These are phyloP conservation scores for Thalpophila matura DNA, from an alignment of 2,888 invertebrate genomes.

Conservation along the genomic window DNA sequence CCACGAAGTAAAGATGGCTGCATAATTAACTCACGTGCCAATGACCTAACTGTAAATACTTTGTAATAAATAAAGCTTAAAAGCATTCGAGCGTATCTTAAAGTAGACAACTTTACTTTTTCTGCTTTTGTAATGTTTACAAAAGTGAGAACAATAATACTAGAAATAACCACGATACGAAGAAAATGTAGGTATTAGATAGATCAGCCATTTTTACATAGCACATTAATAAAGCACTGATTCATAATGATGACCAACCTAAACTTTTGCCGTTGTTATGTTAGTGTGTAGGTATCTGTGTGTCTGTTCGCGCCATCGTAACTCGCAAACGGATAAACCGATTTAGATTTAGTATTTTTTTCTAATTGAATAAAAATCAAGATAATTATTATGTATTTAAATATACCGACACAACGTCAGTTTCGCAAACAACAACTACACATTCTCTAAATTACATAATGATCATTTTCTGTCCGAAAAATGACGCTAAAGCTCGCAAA, in stretches of 20 bases:
- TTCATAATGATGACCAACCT: no score
- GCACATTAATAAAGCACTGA: no score
- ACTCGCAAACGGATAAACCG: no score
- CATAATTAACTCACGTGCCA: slow-evolving; percentile 63
- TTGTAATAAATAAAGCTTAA: slow-evolving; percentile 34
- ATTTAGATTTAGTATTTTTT: no score
- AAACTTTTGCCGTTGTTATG: no score
- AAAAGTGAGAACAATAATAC: neutral
- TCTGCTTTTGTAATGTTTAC: neutral
- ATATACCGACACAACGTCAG: neutral
- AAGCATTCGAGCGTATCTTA: slow-evolving; percentile 21
- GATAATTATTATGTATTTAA: no score
- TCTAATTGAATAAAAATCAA: slow-evolving; percentile 1
- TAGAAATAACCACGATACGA: neutral
- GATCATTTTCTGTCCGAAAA: neutral
- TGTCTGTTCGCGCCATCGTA: no score
- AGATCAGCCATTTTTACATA: no score
- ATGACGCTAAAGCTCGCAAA: neutral
- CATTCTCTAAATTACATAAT: slow-evolving; percentile 33
- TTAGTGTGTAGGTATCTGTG: no score
- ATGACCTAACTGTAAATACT: slow-evolving; percentile 63
- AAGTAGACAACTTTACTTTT: neutral
- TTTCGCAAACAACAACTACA: neutral
- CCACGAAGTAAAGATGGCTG: no score
- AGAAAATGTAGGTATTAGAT: no score